Base-by-base conservation (phyloP, 2,113 vertebrate genomes). In the Nothobranchius kuhntae region DNA sequence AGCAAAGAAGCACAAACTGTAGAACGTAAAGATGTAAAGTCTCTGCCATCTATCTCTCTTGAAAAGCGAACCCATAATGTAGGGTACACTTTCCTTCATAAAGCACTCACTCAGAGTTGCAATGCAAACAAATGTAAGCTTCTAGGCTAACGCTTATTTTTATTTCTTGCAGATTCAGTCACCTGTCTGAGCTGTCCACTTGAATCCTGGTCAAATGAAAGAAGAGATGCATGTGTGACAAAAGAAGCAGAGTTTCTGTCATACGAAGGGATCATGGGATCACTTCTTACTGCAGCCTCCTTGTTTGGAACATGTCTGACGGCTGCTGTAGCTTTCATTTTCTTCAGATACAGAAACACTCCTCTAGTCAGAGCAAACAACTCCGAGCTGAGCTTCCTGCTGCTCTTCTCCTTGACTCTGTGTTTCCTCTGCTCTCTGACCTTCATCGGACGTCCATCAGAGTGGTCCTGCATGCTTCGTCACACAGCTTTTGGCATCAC, bases 171-270 rank as follows among this genome's bases (percentile, higher is more conserved):
- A 45, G 44, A 45, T 79, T 88, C 90, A 26, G 51, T 86, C 55
- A 75, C 71, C 44, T 92, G 90, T 80, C 4, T 71, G 21, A 54
- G 53, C 53, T 93, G 91, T 2, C 46, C 48, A n/a, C 61, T 79
- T 68, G 90, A 90, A 1, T 91, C 81, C 71, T 92, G 91, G 91
- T 79, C 91, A 48, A 92, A 90, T 68, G 40, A 71, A 7, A 73
- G 52, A 65, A 86, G 81, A 56, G 82, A 91, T 56, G n/a, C 54
- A 7, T 91, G 91, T 50, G 48, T 87, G 2, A 83, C 61, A 26
- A 92, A 89, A 14, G 80, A 87, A 7, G 80, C 75, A 17, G 89
- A 89, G 73, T 91, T 86, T 65, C 53, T 92, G 0, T 87, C 89
- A 1, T 88, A 87, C 68, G 44, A 84, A 21, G 89, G 91, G 48